Evolutionary conservation across 2,888 invertebrate genomes (phyloP), one percentile per base, ranked within the genome.

Genomic region (Chesias legatella): DNA sequence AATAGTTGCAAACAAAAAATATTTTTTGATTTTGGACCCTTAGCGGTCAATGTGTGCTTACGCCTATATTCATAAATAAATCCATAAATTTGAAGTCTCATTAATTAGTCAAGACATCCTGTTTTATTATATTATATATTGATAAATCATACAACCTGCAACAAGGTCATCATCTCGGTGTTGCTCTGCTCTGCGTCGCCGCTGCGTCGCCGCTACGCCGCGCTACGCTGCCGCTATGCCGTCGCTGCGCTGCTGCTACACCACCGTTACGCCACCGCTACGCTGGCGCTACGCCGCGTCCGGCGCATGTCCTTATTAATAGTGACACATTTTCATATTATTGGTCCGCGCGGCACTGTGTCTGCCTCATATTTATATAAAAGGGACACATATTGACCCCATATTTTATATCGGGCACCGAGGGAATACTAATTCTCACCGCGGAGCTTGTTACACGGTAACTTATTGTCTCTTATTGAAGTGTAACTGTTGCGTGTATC

Each of bases 311-410:
- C 27, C 47, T 38, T 48, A 51, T 49, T 51, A 48, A 47, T 47
- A 47, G 41, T 33, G 53, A 51, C 53, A 51, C 43, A 43, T 48
- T 53, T 51, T 49, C 51, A 51, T 51, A 49, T 23, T 51, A 53
- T 53, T 51, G 51, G 35, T 23, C 36, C 43, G 41, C 40, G 36
- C 17, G 35, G 38, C 35, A 45, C 44, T 45, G 49, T 43, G 43
- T 45, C 44, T 42, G 34, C 38, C 32, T 51, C 51, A 53, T 50
- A 48, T 53, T 51, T 53, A 51, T 51, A 48, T 48, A 48, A 53
- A 53, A 53, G 25, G 48, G 43, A 43, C 46, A 53, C 48, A 47
- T 53, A 51, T 53, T 51, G 46, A 51, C 51, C 51, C 42, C 51
- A 48, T 53, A 53, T 53, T 44, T 53, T 48, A 53, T 40, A 46